Evolutionary conservation across 1,140 invertebrate species (phyloP), one percentile per base, ranked within the genome.

Genomic region (Rhyacophila brunnea): DNA sequence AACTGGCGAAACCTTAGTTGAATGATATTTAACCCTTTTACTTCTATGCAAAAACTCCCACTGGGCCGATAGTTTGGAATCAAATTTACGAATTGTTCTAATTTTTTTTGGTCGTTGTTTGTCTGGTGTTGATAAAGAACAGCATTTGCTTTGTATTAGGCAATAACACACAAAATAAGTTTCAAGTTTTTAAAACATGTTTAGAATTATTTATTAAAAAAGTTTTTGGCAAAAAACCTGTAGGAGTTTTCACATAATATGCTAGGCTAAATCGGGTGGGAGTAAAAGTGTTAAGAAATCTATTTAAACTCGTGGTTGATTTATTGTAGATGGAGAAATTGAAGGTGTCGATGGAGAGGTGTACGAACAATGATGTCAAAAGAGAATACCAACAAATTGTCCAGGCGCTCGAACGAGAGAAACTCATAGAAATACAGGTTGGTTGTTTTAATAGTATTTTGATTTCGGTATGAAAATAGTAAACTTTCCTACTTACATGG

Each of bases 281-380:
- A 5, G 15, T 4, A n/a, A n/a, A 5, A 40, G n/a, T 4, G 38
- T 6, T 4, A 40, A n/a, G 15, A 6, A n/a, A 28, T 9, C 23
- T 28, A 28, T 28, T 28, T 28, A 9, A 28, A 3, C 3, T 28
- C 9, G 9, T 28, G 3, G 20, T 13, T 51, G 19, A 40, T 42
- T 15, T 44, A 49, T 58, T 58, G 11, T 40, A 65, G 63, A 53
- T 65, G 15, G 55, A 58, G 4, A 47, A 45, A 58, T 6, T 61
- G 9, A 23, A 34, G 45, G 34, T 15, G n/a, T 47, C 47, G 10
- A 19, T 65, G 14, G 45, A 65, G 14, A 35, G 32, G 49, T 20
- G 10, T 11, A 28, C 13, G 6, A 61, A 58, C 40, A 49, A 32
- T 50, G 49, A 46, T 15, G 15, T 55, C 0, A 49, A 60, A 42